Evolutionary conservation across 2,113 vertebrate species (phyloP).

Genomic region (Aphelocoma coerulescens): DNA sequence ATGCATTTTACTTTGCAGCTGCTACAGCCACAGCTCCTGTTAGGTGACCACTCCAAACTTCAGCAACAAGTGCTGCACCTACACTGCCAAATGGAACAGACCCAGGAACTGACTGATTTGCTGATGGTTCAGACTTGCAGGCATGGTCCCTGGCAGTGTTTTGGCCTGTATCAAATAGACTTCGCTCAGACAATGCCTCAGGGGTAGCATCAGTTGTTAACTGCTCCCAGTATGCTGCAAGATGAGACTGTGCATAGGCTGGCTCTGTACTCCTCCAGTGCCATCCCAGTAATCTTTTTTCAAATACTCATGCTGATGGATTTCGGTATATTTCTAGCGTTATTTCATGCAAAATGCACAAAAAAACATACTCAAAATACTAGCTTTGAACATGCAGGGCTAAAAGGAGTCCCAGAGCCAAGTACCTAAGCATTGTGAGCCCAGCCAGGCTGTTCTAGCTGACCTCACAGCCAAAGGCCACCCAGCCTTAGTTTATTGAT

Average conservation of each 20-base stretch:
- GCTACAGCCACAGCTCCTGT: accelerated
- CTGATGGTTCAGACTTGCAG: not conserved
- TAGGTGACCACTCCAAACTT: not conserved
- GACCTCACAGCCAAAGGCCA: not conserved
- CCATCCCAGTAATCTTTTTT: not conserved
- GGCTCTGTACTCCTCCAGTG: not conserved
- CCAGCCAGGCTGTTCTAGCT: not conserved
- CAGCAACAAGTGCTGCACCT: not conserved
- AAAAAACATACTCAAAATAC: not conserved
- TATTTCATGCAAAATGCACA: not conserved
- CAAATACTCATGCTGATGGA: not conserved
- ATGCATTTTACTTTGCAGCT: not conserved
- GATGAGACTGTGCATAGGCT: not conserved
- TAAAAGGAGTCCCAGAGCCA: not conserved
- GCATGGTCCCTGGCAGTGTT: not conserved
- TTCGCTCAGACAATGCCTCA: not conserved
- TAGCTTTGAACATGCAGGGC: not conserved
- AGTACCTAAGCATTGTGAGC: not conserved
- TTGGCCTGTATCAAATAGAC: not conserved
- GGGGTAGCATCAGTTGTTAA: not conserved
- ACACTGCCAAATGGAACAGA: not conserved
- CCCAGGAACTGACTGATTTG: not conserved
- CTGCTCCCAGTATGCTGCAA: not conserved
- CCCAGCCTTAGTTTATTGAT: not conserved
- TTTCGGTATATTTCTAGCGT: not conserved